Conservation (phyloP, 2,797 vertebrate species). For the Parotocinclus haroldoi region DNA sequence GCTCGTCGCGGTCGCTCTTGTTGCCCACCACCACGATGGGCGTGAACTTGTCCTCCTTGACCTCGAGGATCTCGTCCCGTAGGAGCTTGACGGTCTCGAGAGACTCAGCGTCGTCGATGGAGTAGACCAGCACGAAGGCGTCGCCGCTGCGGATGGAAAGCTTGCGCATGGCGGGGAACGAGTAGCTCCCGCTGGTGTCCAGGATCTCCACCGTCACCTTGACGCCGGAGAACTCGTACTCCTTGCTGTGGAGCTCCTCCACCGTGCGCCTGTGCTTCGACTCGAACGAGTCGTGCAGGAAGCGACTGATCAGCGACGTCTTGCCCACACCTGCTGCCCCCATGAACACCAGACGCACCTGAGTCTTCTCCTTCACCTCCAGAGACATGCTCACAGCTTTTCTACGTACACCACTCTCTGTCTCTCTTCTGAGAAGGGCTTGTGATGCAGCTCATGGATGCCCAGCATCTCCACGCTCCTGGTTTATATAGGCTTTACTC, state of each 20-base stretch:
- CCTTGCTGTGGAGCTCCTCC: constrained; percentile 54
- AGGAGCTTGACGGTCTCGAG: constrained; percentile 80
- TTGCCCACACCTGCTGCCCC: constrained; percentile 88
- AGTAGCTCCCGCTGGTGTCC: constrained; percentile 91
- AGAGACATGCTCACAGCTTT: constrained; percentile 76
- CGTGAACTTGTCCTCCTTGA: constrained; percentile 83
- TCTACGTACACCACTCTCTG: not conserved
- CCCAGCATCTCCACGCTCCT: constrained; percentile 3
- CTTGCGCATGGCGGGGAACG: constrained; percentile 90
- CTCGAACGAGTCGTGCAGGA: constrained; percentile 86
- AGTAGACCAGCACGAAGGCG: constrained; percentile 85
- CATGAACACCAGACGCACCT: constrained; percentile 84
- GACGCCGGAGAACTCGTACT: constrained; percentile 80
- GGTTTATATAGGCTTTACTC: constrained; percentile 16
- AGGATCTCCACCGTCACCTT: constrained; percentile 84
- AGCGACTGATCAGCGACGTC: constrained; percentile 83
- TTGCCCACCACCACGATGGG: constrained; percentile 89
- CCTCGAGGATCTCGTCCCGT: constrained; percentile 86
- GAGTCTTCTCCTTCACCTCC: constrained; percentile 79
- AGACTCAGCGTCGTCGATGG: constrained; percentile 81
- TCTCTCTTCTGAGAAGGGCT: not conserved
- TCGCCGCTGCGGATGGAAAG: constrained; percentile 88
- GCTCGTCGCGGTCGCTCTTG: constrained; percentile 73
- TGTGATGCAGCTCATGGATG: constrained; percentile 2
- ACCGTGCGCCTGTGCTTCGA: constrained; percentile 74